A percentile compares a stretch with the other conserved stretches of the same genome.
These are phyloP conservation scores for Platyrinchus mystaceus DNA, from an alignment of 2,797 vertebrate genomes.

Conservation along the genomic window DNA sequence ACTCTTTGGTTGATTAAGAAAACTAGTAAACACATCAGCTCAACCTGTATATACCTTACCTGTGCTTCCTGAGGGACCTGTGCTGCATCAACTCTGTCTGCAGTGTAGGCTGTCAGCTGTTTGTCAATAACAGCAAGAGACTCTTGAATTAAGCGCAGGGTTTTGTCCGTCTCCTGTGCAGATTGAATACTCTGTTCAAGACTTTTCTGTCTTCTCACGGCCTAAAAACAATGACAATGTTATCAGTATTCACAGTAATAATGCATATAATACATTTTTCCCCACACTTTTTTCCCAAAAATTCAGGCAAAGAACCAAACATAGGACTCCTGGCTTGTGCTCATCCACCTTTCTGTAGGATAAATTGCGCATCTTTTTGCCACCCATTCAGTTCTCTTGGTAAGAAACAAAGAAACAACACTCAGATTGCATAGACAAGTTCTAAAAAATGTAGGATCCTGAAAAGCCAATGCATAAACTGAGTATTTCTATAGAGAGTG, in stretches of 20 bases:
- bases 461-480: background rate
- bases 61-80: slow-evolving; percentile 96
- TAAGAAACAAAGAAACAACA: background rate
- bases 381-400: slow-evolving; percentile 67
- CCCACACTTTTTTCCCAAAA: background rate
- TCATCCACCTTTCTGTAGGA: slow-evolving; percentile 81
- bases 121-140: slow-evolving; percentile 86
- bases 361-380: slow-evolving; percentile 74
- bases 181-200: slow-evolving; percentile 89
- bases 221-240: slow-evolving; percentile 73
- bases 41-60: slow-evolving; percentile 72
- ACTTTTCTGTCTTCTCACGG: slow-evolving; percentile 85
- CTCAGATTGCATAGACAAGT: background rate
- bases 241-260: slow-evolving; percentile 9
- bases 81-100: slow-evolving; percentile 89
- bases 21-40: background rate
- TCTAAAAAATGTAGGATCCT: background rate
- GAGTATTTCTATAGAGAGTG: slow-evolving; percentile 5
- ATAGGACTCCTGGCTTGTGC: background rate
- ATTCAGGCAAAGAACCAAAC: background rate
- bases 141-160: slow-evolving; percentile 88
- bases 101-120: slow-evolving; percentile 85
- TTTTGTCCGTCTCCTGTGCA: slow-evolving; percentile 90
- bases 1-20: background rate
- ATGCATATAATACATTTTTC: background rate